A percentile compares a stretch with the other conserved stretches of the same genome.
These are phyloP conservation scores for Amphimallon solstitiale DNA, from an alignment of 2,888 invertebrate genomes.

Conservation along the genomic window DNA sequence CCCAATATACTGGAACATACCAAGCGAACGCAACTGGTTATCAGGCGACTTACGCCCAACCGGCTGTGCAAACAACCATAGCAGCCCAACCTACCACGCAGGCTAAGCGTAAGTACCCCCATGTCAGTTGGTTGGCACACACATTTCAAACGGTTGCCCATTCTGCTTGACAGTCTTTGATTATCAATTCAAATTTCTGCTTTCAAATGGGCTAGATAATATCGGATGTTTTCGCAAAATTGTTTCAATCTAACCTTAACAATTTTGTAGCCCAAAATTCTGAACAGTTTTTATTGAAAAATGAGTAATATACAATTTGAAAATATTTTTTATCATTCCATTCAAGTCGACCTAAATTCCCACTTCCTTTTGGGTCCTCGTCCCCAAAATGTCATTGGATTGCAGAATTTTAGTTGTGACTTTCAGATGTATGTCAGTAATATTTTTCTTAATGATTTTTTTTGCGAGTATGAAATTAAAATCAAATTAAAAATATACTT, in stretches of 20 bases:
- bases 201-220: slow-evolving; percentile 31
- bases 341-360: too few relatives aligned
- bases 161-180: slow-evolving; percentile 34
- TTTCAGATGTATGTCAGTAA: too few relatives aligned
- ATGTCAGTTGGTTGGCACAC: background rate
- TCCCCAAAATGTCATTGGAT: too few relatives aligned
- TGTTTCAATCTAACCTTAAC: background rate
- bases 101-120: slow-evolving; percentile 69
- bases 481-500: too few relatives aligned
- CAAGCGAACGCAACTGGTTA: slow-evolving; percentile 65
- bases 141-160: slow-evolving; percentile 12
- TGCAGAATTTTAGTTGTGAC: too few relatives aligned
- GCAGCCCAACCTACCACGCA: slow-evolving; percentile 67
- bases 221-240: slow-evolving; percentile 31
- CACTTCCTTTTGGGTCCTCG: too few relatives aligned
- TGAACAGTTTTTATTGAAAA: slow-evolving; percentile 8
- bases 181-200: slow-evolving; percentile 23
- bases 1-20: slow-evolving; percentile 71
- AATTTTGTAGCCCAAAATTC: slow-evolving; percentile 31
- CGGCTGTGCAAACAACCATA: slow-evolving; percentile 68
- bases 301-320: too few relatives aligned
- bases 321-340: too few relatives aligned
- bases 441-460: too few relatives aligned
- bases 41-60: slow-evolving; percentile 65
- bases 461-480: too few relatives aligned